phyloP scores from a whole-genome alignment of 2,113 vertebrate genomes.

The Tachysurus vachellii region DNA sequence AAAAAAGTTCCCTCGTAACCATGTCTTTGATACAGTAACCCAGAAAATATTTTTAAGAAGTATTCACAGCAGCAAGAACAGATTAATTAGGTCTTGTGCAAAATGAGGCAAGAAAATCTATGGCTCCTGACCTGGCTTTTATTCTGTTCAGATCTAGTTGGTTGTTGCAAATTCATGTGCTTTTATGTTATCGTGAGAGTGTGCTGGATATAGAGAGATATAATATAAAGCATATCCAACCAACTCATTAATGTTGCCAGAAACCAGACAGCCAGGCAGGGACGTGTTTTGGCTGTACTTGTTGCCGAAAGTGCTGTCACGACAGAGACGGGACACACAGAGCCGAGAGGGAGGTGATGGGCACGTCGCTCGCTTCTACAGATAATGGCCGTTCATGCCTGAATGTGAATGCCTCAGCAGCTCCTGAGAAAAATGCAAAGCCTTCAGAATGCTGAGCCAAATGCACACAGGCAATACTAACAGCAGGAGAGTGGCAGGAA shows the following conservation, averaged over 20 bases:
- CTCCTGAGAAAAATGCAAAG: constrained; percentile 42
- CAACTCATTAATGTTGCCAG: constrained; percentile 45
- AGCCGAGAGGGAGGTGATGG: constrained; percentile 35
- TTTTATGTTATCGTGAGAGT: background rate
- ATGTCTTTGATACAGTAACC: background rate
- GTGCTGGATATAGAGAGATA: background rate
- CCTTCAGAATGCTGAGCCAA: constrained; percentile 42
- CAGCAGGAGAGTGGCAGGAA: constrained; percentile 46
- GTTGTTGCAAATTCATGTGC: background rate
- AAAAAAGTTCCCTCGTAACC: background rate
- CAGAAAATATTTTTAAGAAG: background rate
- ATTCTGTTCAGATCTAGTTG: background rate
- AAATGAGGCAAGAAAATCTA: background rate
- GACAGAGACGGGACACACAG: constrained; percentile 22
- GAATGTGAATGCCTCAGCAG: constrained; percentile 44
- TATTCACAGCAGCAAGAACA: background rate
- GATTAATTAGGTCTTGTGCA: background rate
- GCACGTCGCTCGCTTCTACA: constrained; percentile 27
- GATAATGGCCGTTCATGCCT: constrained; percentile 14
- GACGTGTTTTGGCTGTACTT: constrained; percentile 51
- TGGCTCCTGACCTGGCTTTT: background rate
- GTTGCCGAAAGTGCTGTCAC: constrained; percentile 61
- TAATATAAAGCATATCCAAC: background rate
- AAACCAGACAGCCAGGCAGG: constrained; percentile 49
- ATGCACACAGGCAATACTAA: constrained; percentile 49